Percentiles rank a stretch among this genome's conserved stretches.
These are phyloP conservation scores for Porites rus DNA, from an alignment of 92 coral and sea anemone species.

Conservation along the genomic window DNA sequence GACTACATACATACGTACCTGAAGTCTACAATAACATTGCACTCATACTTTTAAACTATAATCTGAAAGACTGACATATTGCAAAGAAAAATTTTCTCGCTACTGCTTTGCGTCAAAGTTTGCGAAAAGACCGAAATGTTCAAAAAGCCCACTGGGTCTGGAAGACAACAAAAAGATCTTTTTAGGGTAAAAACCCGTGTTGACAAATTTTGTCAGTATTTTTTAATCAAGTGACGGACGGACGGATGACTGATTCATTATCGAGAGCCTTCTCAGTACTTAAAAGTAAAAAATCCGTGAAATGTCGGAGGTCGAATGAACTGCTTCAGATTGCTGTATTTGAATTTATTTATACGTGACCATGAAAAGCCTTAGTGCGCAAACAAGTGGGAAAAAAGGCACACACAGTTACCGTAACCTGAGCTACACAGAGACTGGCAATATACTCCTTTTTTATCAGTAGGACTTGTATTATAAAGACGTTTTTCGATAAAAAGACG, in stretches of 20 bases:
- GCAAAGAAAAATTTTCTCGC: too few relatives aligned
- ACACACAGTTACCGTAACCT: background rate
- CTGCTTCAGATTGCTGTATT: background rate
- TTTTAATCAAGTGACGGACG: background rate
- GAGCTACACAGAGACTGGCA: background rate
- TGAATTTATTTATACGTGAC: too few relatives aligned
- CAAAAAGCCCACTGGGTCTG: too few relatives aligned
- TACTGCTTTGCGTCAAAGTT: too few relatives aligned
- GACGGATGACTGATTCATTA: background rate
- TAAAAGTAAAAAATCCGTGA: background rate
- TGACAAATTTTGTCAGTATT: background rate
- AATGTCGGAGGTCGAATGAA: background rate
- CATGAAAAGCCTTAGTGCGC: too few relatives aligned
- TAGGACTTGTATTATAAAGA: background rate
- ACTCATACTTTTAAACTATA: too few relatives aligned
- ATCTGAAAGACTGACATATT: too few relatives aligned
- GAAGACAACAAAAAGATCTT: too few relatives aligned
- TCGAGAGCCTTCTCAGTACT: background rate
- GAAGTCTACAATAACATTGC: too few relatives aligned
- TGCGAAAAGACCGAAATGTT: too few relatives aligned
- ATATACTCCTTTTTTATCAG: background rate
- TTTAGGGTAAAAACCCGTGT: background rate
- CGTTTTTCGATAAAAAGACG: background rate
- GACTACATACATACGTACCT: too few relatives aligned
- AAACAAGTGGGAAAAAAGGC: too few relatives aligned